Evolutionary conservation across 2,113 vertebrate species (phyloP).

Genomic region (Sylvia atricapilla): DNA sequence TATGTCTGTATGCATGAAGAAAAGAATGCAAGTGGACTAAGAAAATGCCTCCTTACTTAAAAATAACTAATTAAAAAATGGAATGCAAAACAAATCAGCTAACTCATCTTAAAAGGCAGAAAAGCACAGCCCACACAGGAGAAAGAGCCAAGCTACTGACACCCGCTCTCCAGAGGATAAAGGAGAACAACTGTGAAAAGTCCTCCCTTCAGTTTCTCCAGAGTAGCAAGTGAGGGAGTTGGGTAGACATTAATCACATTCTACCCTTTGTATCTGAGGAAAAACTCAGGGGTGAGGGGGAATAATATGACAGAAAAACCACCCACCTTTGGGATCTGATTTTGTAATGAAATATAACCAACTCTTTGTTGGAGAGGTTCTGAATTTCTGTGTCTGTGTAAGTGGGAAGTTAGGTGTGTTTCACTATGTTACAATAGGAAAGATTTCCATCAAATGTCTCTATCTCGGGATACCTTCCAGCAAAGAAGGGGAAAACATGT

Average conservation of each 20-base stretch:
- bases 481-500: conserved; percentile 16
- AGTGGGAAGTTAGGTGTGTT: conserved; percentile 52
- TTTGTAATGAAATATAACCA: conserved; percentile 62
- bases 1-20: neutral
- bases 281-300: neutral
- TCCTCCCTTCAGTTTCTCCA: neutral
- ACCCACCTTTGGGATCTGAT: conserved; percentile 47
- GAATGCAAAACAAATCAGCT: conserved; percentile 58
- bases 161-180: neutral
- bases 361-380: conserved; percentile 52
- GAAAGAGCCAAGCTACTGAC: neutral
- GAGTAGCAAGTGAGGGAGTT: neutral
- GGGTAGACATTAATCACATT: conserved; percentile 54
- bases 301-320: conserved; percentile 44
- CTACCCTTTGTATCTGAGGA: conserved; percentile 29
- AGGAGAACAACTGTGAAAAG: conserved; percentile 5
- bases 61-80: conserved; percentile 48
- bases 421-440: conserved; percentile 50
- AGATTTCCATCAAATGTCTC: neutral
- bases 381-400: conserved; percentile 59
- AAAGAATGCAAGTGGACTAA: conserved; percentile 27
- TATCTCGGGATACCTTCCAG: conserved; percentile 38
- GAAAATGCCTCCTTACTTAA: conserved; percentile 15
- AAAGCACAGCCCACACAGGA: neutral
- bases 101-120: conserved; percentile 15